Evolutionary conservation across 2,888 invertebrate species (phyloP).

Genomic region (Dermolepida albohirtum): DNA sequence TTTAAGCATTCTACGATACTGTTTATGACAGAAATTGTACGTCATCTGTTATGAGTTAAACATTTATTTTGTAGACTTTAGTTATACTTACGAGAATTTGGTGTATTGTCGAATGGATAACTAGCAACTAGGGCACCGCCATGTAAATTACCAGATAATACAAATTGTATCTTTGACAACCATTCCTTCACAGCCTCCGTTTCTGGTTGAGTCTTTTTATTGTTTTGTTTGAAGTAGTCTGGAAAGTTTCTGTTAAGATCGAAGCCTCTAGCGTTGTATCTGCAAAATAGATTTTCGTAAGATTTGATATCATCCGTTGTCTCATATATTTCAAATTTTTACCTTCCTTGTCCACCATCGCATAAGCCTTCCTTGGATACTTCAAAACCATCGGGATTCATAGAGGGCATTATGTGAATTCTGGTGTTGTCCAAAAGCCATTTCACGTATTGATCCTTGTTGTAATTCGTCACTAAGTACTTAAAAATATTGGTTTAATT

Average conservation of each 20-base stretch:
- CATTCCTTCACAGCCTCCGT: conserved; percentile 94
- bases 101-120: conserved; percentile 97
- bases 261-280: conserved; percentile 88
- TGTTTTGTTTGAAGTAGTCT: conserved; percentile 91
- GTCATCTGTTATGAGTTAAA: background rate
- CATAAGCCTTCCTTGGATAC: conserved; percentile 90
- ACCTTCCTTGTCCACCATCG: conserved; percentile 90
- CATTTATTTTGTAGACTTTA: background rate
- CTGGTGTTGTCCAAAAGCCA: conserved; percentile 95
- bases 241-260: conserved; percentile 97
- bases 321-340: conserved; percentile 47
- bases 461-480: conserved; percentile 86
- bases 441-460: conserved; percentile 84
- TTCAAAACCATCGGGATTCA: conserved; percentile 99
- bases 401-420: conserved; percentile 96
- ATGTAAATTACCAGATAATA: conserved; percentile 93
- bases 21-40: too few relatives aligned
- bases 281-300: conserved; percentile 56
- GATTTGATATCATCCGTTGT: background rate
- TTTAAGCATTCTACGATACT: too few relatives aligned
- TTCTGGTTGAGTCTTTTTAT: conserved; percentile 91
- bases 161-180: conserved; percentile 93
- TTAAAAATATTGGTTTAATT: conserved; percentile 66
- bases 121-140: conserved; percentile 96
- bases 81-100: conserved; percentile 85